Evolutionary conservation across 1,140 invertebrate genomes (phyloP), one percentile per base, ranked within the genome.

Genomic region (Drosophila simulans): DNA sequence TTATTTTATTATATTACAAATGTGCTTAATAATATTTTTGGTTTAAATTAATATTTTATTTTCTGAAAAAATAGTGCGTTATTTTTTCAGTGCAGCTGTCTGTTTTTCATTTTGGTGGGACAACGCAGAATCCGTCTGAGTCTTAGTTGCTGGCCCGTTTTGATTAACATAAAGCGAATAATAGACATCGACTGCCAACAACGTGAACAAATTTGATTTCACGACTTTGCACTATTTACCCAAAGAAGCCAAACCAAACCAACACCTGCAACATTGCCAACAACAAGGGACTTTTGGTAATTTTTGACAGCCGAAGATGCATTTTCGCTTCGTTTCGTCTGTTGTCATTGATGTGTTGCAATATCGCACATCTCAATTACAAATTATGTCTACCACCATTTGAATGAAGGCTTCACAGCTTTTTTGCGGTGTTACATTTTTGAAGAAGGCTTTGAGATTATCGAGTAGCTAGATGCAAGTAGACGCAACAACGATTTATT

Each of bases 121-220:
- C 74, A 62, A 66, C 72, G 60, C 73, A 56, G 57, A 48, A 76
- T 65, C 60, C 22, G 59, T 4, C 52, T 15, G 12, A 40, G 25
- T 43, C 39, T n/a, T 1, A 40, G 35, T 51, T 53, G 42, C 49
- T 76, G 62, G 71, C 73, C 73, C 62, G 72, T 68, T 77, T 77
- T 77, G 74, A 77, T 77, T 77, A 77, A 70, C 74, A 77, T 77
- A 77, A 77, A 77, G 57, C 64, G 64, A 69, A 77, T 77, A 77
- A 77, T 77, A 77, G 74, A 77, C 74, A 77, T 69, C 73, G 63
- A 74, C 68, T 72, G 49, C 57, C 49, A 55, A 31, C 74, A 77
- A 60, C 74, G 74, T 77, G 73, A 77, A 77, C 74, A 77, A 77
- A 77, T 77, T 77, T 77, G 51, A 77, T 77, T 77, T 77, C 74